Evolutionary conservation across 2,113 vertebrate species (phyloP).

Genomic region (Siniperca chuatsi): DNA sequence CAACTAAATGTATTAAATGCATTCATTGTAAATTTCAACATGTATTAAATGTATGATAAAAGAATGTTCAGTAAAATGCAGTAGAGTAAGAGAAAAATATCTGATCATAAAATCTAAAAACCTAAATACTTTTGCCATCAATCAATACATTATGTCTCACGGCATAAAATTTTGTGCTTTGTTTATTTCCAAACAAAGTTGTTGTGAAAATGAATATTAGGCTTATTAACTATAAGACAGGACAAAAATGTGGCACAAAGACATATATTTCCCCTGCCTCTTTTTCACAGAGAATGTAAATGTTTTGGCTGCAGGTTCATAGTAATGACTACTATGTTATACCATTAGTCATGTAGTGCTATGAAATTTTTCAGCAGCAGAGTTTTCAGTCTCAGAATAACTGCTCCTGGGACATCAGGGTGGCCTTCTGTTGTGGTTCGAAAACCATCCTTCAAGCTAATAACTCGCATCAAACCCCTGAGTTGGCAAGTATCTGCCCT

Average conservation of each 20-base stretch:
- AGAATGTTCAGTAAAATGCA: background rate
- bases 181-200: background rate
- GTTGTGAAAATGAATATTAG: background rate
- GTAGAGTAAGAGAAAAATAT: background rate
- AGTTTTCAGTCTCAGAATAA: background rate
- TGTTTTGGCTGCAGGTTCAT: background rate
- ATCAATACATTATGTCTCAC: background rate
- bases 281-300: background rate
- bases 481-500: constrained; percentile 30
- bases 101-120: background rate
- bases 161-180: background rate
- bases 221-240: background rate
- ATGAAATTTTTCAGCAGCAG: constrained; percentile 2
- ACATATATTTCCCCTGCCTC: background rate
- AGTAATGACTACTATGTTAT: background rate
- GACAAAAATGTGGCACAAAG: background rate
- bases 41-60: background rate
- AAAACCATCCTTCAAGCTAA: constrained; percentile 57
- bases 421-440: constrained; percentile 9
- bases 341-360: background rate
- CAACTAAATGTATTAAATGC: background rate
- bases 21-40: background rate
- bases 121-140: background rate
- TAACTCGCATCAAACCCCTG: constrained; percentile 48
- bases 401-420: background rate